Percentiles rank a stretch among this genome's conserved stretches.
These are phyloP conservation scores for Nasonia longicornis DNA, from an alignment of 1,140 invertebrate genomes.

Conservation along the genomic window DNA sequence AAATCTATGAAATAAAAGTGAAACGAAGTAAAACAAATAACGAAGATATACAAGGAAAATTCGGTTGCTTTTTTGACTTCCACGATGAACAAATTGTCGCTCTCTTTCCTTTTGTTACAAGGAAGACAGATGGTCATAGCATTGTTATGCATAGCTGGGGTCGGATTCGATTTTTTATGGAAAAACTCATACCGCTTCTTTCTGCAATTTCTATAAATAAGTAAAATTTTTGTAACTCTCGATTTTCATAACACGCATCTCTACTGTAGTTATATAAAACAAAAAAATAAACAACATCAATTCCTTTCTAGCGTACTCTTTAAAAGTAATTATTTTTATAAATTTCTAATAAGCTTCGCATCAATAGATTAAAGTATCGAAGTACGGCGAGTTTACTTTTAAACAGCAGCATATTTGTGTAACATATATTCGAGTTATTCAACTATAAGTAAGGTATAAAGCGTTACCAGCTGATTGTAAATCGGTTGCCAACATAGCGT, in stretches of 20 bases:
- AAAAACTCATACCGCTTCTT: not conserved
- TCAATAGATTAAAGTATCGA: not conserved
- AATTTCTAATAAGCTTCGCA: not conserved
- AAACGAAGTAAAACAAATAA: constrained; percentile 37
- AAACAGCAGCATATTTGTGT: constrained; percentile 8
- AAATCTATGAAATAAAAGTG: constrained; percentile 23
- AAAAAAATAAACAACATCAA: not conserved
- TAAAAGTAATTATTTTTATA: constrained; percentile 2
- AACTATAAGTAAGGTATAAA: constrained; percentile 5
- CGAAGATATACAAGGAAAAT: constrained; percentile 31
- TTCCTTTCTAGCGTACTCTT: not conserved
- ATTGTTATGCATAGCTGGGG: constrained; percentile 22
- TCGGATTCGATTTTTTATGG: constrained; percentile 41
- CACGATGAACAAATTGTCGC: constrained; percentile 41
- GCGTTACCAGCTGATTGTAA: constrained; percentile 7
- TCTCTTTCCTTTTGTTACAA: constrained; percentile 24
- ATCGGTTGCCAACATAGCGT: not conserved
- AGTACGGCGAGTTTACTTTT: constrained; percentile 22
- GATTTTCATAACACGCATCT: not conserved
- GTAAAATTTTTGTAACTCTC: constrained; percentile 14
- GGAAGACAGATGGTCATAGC: not conserved
- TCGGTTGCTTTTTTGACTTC: constrained; percentile 47
- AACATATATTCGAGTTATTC: constrained; percentile 8
- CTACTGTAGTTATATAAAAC: not conserved
- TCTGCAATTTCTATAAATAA: constrained; percentile 4